Evolutionary conservation across 2,797 vertebrate genomes (phyloP).

Genomic region (Neosalanx taihuensis): DNA sequence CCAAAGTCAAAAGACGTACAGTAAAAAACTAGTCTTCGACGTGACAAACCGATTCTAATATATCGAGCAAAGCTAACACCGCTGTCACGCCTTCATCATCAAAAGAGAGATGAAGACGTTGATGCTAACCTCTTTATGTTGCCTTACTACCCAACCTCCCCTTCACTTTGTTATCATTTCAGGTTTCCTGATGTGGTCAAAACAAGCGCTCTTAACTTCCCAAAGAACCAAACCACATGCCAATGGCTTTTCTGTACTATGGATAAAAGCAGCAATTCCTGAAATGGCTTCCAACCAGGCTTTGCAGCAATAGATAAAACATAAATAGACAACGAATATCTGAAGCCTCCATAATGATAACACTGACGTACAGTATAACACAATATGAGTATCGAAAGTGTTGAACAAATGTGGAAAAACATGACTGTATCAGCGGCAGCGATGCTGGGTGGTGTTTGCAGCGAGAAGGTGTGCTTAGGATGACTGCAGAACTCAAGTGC

Average conservation of each 20-base stretch:
- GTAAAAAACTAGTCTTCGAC: too few species aligned
- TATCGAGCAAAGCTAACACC: background rate
- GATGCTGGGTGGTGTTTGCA: background rate
- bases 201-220: slow-evolving; percentile 6
- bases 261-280: slow-evolving; percentile 4
- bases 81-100: background rate
- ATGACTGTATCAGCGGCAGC: too few species aligned
- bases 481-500: background rate
- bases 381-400: background rate
- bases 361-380: background rate
- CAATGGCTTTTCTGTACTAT: slow-evolving; percentile 16
- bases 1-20: background rate
- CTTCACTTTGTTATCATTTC: slow-evolving; percentile 5
- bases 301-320: background rate
- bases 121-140: background rate
- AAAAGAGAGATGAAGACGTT: background rate
- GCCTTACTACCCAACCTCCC: background rate
- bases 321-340: background rate
- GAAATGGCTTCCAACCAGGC: background rate
- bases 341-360: background rate
- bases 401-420: background rate
- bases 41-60: background rate
- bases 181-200: slow-evolving; percentile 2
- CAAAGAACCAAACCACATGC: slow-evolving; percentile 8
- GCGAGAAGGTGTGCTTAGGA: background rate